Evolutionary conservation across 2,797 vertebrate genomes (phyloP), one percentile per base, ranked within the genome.

Genomic region (Pangasius larnaudii): DNA sequence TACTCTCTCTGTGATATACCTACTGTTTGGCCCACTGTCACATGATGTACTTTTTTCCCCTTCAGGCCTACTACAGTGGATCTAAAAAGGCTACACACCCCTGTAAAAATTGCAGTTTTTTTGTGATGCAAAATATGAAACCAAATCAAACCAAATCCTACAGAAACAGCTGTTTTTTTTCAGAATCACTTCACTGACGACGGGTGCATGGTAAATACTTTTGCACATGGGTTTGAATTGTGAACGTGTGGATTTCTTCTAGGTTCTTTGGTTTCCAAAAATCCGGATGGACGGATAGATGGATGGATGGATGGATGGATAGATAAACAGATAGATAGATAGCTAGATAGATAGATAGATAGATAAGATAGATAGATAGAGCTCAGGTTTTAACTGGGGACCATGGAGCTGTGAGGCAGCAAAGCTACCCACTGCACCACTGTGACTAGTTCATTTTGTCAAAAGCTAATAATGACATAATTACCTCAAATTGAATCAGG

Each of bases 1-100:
- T 58, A 82, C 56, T n/a, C 5, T 56, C 69, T 89, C 59, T 69
- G 10, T 71, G 24, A 80, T 74, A n/a, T 82, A 75, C 61, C 24
- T 65, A 49, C 69, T 67, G 51, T 36, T 88, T 74, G 39, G 30
- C 39, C 58, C 10, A 22, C 72, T 42, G 39, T 69, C 56, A 86
- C 69, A 30, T n/a, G 14, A 16, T 65, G 19, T n/a, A 11, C 36
- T 13, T 24, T 24, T 33, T 39, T 24, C 49, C 19, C 30, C 42
- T 75, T 78, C 33, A 80, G 14, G 53, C 56, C 30, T 36, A 58
- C 30, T 80, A 22, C 19, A 78, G 49, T 56, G 16, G 11, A 9
- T 13, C 14, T 81, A 39, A 16, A 81, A 81, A 19, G 58, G 24
- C 9, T 39, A 39, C 33, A n/a, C 5, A 3, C 33, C 5, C 39